Evolutionary conservation across 2,113 vertebrate genomes (phyloP).

Genomic region (Corvus cornix): DNA sequence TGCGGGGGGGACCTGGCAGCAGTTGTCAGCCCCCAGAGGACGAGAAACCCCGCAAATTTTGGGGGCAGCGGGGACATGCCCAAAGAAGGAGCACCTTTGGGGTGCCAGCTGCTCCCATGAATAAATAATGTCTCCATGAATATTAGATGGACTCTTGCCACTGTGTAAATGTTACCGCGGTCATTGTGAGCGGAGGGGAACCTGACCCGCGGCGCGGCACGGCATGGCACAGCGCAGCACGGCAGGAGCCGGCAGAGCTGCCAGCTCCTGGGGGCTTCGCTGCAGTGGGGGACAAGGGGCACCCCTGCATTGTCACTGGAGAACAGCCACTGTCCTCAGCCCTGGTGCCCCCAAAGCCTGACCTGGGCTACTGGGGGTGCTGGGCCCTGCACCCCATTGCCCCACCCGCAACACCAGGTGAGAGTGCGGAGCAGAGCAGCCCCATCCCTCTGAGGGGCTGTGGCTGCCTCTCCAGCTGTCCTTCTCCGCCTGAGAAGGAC

Average conservation of each 20-base stretch:
- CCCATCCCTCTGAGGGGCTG: too few relatives aligned
- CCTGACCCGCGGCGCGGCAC: background rate
- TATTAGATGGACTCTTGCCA: constrained; percentile 8
- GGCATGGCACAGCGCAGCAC: background rate
- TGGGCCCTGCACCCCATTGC: fast-evolving
- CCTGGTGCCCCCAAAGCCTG: background rate
- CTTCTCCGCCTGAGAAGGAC: background rate
- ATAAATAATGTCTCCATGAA: constrained; percentile 18
- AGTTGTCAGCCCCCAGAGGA: background rate
- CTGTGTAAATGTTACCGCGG: constrained; percentile 23
- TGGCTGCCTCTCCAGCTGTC: fast-evolving
- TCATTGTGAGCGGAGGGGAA: background rate
- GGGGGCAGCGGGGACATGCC: background rate
- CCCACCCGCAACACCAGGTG: fast-evolving
- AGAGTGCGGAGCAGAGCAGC: background rate
- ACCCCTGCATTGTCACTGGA: background rate
- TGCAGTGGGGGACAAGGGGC: background rate
- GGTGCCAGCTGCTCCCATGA: background rate
- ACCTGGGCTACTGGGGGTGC: background rate
- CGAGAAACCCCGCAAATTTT: background rate
- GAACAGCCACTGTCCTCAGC: background rate
- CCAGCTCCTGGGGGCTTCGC: fast-evolving
- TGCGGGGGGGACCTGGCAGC: background rate
- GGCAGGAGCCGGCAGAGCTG: background rate
- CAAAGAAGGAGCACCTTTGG: background rate